Evolutionary conservation across 2,888 invertebrate genomes (phyloP), one percentile per base, ranked within the genome.

Genomic region (Limnephilus lunatus): DNA sequence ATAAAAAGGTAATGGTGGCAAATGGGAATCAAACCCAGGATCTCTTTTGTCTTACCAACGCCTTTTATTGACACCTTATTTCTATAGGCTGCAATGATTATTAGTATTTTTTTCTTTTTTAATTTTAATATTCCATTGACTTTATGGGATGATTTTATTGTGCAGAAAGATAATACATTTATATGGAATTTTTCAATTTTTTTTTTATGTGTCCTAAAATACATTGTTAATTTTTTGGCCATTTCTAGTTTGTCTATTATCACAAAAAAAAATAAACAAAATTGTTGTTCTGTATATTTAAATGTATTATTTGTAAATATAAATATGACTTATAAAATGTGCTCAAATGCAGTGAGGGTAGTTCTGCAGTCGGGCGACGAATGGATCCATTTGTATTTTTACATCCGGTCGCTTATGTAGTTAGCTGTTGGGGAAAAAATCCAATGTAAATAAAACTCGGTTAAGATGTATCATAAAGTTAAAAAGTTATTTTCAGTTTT

Each of bases 321-420:
- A 25, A 68, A 25, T n/a, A 68, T 68, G 5, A 53, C 19, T 53
- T 53, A 30, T 31, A 32, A 68, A 88, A 53, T 88, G 88, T 68
- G n/a, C 48, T 53, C 48, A 25, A 48, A 90, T 48, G 90, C 82
- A 81, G 81, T 48, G 19, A n/a, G 68, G 68, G 68, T 68, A 68
- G 68, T 68, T 68, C 25, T 25, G 68, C 68, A 9, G 9, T 68
- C 68, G n/a, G 68, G 68, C 25, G 68, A n/a, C 3, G 44, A 30
- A 39, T 31, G 31, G 19, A 83, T 90, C 83, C 19, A 85, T 48
- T 85, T 85, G 90, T 90, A 83, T 85, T 90, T 90, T 53, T 83
- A 83, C 90, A 83, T 35, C 81, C 39, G 80, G 89, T 89, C n/a
- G 81, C 81, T 89, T 81, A 15, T n/a, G 39, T 44, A 86, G 39